Percentiles rank a stretch among this genome's conserved stretches.
Conservation (phyloP, 1,140 invertebrate genomes). For the Ptiloglossa arizonensis region DNA sequence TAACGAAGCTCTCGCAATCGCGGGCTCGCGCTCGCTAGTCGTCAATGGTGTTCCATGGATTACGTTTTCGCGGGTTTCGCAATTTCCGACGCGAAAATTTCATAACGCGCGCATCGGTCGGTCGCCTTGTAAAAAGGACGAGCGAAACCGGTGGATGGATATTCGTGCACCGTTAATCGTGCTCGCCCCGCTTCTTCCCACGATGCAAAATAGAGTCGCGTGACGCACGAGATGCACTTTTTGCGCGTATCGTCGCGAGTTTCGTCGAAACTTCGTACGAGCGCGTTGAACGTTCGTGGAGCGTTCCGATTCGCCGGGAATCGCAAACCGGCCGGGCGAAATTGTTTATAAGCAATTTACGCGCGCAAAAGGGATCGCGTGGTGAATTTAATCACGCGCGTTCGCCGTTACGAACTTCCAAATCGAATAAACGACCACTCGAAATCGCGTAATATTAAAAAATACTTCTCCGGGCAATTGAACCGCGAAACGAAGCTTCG, state of each 20-base stretch:
- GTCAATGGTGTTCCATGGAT: background rate
- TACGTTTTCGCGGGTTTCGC: background rate
- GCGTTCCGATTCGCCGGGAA: background rate
- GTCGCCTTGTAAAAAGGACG: background rate
- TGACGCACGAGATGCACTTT: background rate
- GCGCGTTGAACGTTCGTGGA: background rate
- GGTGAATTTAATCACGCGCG: background rate
- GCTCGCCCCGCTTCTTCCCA: background rate
- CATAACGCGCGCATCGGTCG: background rate
- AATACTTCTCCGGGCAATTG: background rate
- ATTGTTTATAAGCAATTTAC: background rate
- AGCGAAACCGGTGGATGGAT: background rate
- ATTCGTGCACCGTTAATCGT: background rate
- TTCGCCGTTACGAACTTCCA: background rate
- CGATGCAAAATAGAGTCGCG: background rate
- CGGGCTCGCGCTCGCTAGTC: background rate
- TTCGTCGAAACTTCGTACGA: too few species aligned
- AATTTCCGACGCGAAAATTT: background rate
- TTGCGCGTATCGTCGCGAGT: background rate
- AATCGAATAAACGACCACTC: background rate
- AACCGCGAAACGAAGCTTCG: background rate
- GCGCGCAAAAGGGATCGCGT: background rate
- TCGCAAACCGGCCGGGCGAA: background rate
- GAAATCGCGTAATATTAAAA: background rate
- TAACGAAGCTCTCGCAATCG: conserved; percentile 6